These are phyloP conservation scores for Melinaea menophilus DNA, from an alignment of 2,888 invertebrate genomes.

Conservation along the genomic window DNA sequence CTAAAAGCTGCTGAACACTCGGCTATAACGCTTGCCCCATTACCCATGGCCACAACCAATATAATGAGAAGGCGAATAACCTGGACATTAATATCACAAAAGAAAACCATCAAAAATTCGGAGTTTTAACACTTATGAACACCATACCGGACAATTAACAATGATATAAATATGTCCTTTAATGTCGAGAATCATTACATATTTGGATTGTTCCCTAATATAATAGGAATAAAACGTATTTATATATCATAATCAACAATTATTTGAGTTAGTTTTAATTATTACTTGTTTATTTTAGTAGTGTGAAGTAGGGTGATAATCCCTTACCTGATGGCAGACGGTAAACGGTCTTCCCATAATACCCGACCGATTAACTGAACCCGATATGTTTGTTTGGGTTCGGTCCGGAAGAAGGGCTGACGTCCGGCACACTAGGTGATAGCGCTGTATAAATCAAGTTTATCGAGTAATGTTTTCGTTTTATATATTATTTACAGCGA, in stretches of 20 bases:
- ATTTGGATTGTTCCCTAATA: too few species aligned
- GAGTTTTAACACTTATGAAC: neutral
- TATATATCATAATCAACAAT: too few species aligned
- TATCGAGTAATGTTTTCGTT: constrained; percentile 21
- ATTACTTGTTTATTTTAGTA: constrained; percentile 4
- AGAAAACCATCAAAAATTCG: constrained; percentile 1
- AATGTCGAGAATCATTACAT: too few species aligned
- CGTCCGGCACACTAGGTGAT: constrained; percentile 34
- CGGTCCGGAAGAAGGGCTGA: constrained; percentile 37
- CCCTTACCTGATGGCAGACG: constrained; percentile 13
- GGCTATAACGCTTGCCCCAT: constrained; percentile 26
- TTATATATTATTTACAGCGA: constrained; percentile 8
- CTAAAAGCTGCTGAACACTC: constrained; percentile 29
- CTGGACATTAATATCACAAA: constrained; percentile 13
- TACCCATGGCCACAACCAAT: constrained; percentile 21
- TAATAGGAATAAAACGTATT: too few species aligned
- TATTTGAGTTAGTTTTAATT: too few species aligned
- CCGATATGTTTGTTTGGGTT: constrained; percentile 51
- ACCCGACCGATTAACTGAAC: constrained; percentile 42
- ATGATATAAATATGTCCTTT: too few species aligned
- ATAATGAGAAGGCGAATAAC: constrained; percentile 18
- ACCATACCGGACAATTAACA: too few species aligned
- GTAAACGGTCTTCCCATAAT: constrained; percentile 25
- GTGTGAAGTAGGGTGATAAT: constrained; percentile 9
- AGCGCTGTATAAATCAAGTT: constrained; percentile 38